phyloP scores from a whole-genome alignment of 2,797 vertebrate species.

The Esox lucius region DNA sequence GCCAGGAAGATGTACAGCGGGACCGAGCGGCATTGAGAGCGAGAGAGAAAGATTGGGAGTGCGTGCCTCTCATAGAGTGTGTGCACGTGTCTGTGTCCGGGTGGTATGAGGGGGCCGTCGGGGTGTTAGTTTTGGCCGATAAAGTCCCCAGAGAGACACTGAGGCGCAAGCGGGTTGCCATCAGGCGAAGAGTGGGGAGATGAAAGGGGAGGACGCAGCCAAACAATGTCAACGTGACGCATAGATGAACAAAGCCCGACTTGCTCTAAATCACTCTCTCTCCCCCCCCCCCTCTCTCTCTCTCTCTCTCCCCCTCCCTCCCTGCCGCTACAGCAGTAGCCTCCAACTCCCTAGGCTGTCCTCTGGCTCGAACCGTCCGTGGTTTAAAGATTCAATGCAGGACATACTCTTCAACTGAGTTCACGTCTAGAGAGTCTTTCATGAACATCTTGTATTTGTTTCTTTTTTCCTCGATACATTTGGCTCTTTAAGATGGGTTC shows the following conservation, averaged over 20 bases:
- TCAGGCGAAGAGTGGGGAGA: constrained; percentile 19
- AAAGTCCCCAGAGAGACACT: constrained; percentile 61
- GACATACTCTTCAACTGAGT: constrained; percentile 16
- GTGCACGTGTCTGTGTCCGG: constrained; percentile 5
- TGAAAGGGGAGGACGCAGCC: constrained; percentile 55
- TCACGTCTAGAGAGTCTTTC: not conserved
- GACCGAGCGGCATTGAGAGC: too few species aligned
- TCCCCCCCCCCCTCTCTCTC: constrained; percentile 24
- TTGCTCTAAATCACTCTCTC: constrained; percentile 31
- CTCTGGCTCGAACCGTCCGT: constrained; percentile 23
- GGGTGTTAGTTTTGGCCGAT: constrained; percentile 61
- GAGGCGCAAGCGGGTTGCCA: constrained; percentile 45
- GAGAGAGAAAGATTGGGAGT: constrained; percentile 4
- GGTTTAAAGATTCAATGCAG: constrained; percentile 24
- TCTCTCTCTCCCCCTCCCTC: constrained; percentile 32
- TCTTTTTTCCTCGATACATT: too few species aligned
- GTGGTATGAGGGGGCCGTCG: constrained; percentile 34
- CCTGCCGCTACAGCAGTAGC: constrained; percentile 22
- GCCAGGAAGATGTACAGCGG: too few species aligned
- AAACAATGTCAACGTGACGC: constrained; percentile 56
- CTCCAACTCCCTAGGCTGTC: constrained; percentile 35
- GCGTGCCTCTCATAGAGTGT: constrained; percentile 35
- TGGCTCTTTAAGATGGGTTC: too few species aligned
- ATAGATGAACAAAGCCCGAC: constrained; percentile 53
- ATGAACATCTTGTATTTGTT: not conserved